Evolutionary conservation across 1,140 invertebrate species (phyloP).

Genomic region (Penaeus chinensis): DNA sequence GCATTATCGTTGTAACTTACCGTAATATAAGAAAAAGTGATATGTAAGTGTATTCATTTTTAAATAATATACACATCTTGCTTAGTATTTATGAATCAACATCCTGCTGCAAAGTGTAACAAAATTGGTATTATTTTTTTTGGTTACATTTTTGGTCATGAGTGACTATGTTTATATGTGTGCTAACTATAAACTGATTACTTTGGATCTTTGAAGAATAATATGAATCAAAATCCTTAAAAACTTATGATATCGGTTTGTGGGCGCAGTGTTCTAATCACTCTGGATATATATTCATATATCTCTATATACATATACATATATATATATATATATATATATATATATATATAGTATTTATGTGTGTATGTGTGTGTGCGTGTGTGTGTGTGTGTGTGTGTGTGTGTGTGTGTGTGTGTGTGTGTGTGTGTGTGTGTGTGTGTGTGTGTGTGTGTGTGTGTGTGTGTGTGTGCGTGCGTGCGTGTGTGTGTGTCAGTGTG

Average conservation of each 20-base stretch:
- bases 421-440: not conserved
- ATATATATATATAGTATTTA: not conserved
- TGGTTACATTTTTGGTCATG: too few relatives aligned
- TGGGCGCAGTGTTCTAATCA: too few relatives aligned
- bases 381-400: not conserved
- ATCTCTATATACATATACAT: not conserved
- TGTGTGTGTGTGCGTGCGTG: not conserved
- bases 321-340: constrained; percentile 6
- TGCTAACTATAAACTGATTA: too few relatives aligned
- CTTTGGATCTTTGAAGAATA: too few relatives aligned
- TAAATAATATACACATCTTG: not conserved
- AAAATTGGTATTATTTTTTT: too few relatives aligned
- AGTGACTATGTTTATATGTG: too few relatives aligned
- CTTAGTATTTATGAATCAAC: not conserved
- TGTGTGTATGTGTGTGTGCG: not conserved
- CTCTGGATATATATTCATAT: too few relatives aligned
- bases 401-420: not conserved
- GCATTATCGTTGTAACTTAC: not conserved
- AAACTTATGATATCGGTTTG: too few relatives aligned
- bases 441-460: not conserved
- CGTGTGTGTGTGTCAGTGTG: not conserved
- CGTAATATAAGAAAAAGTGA: not conserved
- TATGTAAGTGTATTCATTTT: not conserved
- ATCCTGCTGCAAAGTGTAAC: too few relatives aligned
- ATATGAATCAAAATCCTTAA: too few relatives aligned